Base-by-base conservation (phyloP, 1,140 invertebrate genomes). In the Neomicropteryx cornuta region DNA sequence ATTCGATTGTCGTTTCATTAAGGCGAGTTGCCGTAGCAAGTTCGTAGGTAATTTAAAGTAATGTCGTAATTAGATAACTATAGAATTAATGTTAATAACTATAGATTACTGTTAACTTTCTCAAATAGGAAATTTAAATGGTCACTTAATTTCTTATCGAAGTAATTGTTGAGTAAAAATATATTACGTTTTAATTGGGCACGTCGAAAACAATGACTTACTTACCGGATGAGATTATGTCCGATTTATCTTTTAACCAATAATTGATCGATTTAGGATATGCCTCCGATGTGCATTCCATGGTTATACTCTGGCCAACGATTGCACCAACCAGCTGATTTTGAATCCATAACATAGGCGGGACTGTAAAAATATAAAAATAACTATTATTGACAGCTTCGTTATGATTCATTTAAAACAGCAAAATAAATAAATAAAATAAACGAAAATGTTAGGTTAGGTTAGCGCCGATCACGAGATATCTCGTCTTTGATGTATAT, bases 241-340 rank as follows among this genome's bases (percentile, higher is more conserved):
- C 72, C 35, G 77, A 76, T 41, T 74, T 73, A 46, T 79, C 72
- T 44, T 62, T 76, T 31, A 75, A 77, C 80, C 80, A 83, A 48
- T 81, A 83, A 58, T 82, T 82, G 43, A 83, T 83, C 23, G 81
- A 81, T 56, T 79, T 82, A 17, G 82, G 83, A 63, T 73, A 83
- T 20, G 83, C 81, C 59, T 86, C 81, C 10, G 81, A 84, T 52
- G 81, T 70, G 51, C 83, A 86, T 56, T 84, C 78, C 21, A 83
- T 51, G 4, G 72, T 77, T 36, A 77, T 69, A 46, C 73, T 64
- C 45, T 81, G 75, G 6, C 72, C 75, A 42, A 75, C 68, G 33
- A 74, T 67, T 2, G 75, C 77, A 17, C 79, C 78, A 18, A 83
- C 77, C 45, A 83, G 63, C 62, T 83, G 79, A 65, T 83, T 81